Evolutionary conservation across 2,797 vertebrate species (phyloP).

Genomic region (Limnodromus scolopaceus): DNA sequence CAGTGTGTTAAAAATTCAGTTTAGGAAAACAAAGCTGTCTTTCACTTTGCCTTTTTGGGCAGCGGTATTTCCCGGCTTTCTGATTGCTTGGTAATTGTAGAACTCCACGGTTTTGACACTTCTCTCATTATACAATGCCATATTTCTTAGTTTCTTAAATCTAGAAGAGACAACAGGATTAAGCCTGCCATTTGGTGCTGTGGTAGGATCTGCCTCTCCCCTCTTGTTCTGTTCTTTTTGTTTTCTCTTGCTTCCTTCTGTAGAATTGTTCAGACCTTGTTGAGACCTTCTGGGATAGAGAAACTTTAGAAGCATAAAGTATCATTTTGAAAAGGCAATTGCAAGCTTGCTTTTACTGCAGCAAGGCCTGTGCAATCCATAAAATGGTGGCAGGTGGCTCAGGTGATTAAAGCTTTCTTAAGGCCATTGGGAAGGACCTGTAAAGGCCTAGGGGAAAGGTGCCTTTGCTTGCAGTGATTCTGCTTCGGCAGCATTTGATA

Average conservation of each 20-base stretch:
- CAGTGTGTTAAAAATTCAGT: neutral
- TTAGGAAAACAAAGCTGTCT: constrained; percentile 15
- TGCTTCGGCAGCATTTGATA: constrained; percentile 8
- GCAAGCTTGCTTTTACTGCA: constrained; percentile 2
- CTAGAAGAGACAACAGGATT: neutral
- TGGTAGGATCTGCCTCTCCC: neutral
- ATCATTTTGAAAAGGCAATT: neutral
- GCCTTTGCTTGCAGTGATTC: constrained; percentile 29
- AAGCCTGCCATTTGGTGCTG: neutral
- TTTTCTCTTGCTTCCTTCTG: neutral
- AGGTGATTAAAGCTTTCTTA: constrained; percentile 39
- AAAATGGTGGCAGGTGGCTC: constrained; percentile 56
- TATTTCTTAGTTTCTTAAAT: constrained; percentile 15
- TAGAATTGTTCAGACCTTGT: neutral
- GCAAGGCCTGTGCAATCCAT: neutral
- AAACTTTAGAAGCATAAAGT: neutral
- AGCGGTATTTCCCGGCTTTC: constrained; percentile 34
- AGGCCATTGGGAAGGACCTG: neutral
- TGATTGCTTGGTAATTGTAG: constrained; percentile 6
- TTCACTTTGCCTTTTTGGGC: constrained; percentile 33
- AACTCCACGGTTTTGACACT: neutral
- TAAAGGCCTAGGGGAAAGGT: constrained; percentile 18
- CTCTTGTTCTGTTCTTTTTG: neutral
- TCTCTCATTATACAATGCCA: neutral
- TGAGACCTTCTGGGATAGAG: neutral